Conservation (phyloP, 2,797 vertebrate genomes). For the Pangasius sanitwongsei region DNA sequence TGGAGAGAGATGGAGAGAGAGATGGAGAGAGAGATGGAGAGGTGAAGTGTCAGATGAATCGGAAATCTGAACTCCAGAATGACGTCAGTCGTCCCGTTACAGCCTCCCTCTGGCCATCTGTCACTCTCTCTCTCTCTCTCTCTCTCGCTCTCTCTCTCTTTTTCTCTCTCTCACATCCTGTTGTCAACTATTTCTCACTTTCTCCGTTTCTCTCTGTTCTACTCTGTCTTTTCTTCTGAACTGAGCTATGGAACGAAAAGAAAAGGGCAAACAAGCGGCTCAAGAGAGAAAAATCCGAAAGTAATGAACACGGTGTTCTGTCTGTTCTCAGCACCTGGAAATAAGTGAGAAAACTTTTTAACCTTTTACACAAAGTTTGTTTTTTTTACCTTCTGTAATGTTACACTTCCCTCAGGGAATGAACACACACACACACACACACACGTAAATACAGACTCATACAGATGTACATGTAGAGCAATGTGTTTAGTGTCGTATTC, state of each 20-base stretch:
- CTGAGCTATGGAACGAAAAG: neutral
- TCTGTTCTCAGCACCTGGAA: neutral
- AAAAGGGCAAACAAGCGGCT: neutral
- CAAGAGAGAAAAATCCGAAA: neutral
- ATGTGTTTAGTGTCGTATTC: too few species aligned
- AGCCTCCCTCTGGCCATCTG: slow-evolving; percentile 57
- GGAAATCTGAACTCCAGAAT: slow-evolving; percentile 30
- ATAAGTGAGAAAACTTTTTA: neutral
- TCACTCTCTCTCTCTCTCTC: slow-evolving; percentile 22
- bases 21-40: neutral
- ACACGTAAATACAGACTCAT: neutral
- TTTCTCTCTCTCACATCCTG: neutral
- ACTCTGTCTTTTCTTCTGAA: slow-evolving; percentile 8
- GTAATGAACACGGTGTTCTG: neutral
- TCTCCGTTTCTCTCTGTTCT: neutral
- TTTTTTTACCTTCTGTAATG: neutral
- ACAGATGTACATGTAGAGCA: too few species aligned
- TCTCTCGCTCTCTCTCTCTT: neutral
- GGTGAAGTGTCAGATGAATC: neutral
- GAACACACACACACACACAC: neutral
- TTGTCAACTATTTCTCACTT: slow-evolving; percentile 20
- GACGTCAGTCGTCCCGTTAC: slow-evolving; percentile 29
- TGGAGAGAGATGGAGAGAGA: neutral
- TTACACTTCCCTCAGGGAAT: neutral
- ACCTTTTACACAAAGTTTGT: neutral